Evolutionary conservation across 2,797 vertebrate species (phyloP), one percentile per base, ranked within the genome.

Genomic region (Mormyrus hasselquistii): DNA sequence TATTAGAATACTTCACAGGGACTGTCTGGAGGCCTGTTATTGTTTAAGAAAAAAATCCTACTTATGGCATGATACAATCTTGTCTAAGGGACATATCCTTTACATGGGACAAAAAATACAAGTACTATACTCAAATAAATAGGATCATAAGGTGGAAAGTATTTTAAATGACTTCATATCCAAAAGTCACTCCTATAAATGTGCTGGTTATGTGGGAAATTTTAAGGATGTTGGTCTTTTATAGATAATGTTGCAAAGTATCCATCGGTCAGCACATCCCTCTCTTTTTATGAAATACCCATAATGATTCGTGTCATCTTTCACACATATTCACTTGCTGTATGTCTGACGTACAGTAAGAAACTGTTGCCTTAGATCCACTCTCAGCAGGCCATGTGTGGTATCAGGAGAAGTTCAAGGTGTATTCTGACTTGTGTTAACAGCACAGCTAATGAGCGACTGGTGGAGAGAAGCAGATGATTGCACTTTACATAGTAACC

Each of bases 401-500:
- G 95, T 94, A 94, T 94, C 93, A 90, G 93, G 93, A 92, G 93
- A 94, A 93, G 95, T 96, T 96, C 95, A 96, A 96, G 95, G 95
- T 95, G 94, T 95, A 95, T 95, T 95, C 95, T 92, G 92, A 93
- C 92, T 93, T 76, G 94, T 94, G 93, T 94, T 94, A 93, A 93
- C 93, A 94, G 94, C 93, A 92, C 93, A 93, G 93, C 94, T 96
- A 96, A 96, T 96, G 95, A 96, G 94, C 92, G 94, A 95, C 93
- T 94, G 95, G 93, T 93, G 93, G 93, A 93, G 93, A 92, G 93
- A 93, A 92, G 94, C 92, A 90, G 95, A 95, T 95, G 95, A 96
- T 96, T 96, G 95, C 95, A 95, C 94, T 96, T 96, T 96, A 96
- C 96, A 96, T 97, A 96, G 95, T 95, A 96, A 96, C 96, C 96